Base-by-base conservation (phyloP, 2,797 vertebrate species). In the Enteromius mattozi region DNA sequence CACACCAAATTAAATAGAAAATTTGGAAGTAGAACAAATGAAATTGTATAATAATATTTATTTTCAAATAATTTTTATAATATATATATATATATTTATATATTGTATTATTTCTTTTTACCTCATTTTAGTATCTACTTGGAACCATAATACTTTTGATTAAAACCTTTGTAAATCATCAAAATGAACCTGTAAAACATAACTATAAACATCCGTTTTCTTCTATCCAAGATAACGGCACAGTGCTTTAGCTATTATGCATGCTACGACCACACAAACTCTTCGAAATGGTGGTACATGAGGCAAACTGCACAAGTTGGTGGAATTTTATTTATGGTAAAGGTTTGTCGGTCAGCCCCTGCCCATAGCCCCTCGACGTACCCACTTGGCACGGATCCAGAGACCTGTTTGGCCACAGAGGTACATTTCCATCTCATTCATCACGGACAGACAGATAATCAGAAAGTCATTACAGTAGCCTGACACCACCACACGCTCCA, bases 371-470 rank as follows among this genome's bases (percentile, higher is more conserved):
- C 80, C 81, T 75, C 87, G 27, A 93, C 88, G 93, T 95, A 93
- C 93, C 92, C 91, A 86, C 89, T 93, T 96, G 95, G 96, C 95
- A 94, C 89, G 17, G 88, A 84, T 94, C 94, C 96, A 96, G 92
- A 93, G 91, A 92, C 91, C 93, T 91, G 94, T 95, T 96, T 96
- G 96, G 94, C 94, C 89, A 85, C 83, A 94, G 95, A 92, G 95
- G 95, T 97, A 96, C 96, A 97, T 97, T 97, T 97, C 97, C 96
- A 97, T 98, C 97, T 98, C 97, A 97, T 98, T 98, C 96, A 99
- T 98, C 98, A 98, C 96, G 95, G 97, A 96, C 97, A 97, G 96
- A 97, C 97, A 97, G 96, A 98, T 98, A 98, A 99, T 99, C 97
- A 98, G 96, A 97, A 98, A 98, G 97, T 97, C 97, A 97, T 99